These are phyloP conservation scores for Calameuta idolon DNA, from an alignment of 2,888 invertebrate genomes.

Conservation along the genomic window DNA sequence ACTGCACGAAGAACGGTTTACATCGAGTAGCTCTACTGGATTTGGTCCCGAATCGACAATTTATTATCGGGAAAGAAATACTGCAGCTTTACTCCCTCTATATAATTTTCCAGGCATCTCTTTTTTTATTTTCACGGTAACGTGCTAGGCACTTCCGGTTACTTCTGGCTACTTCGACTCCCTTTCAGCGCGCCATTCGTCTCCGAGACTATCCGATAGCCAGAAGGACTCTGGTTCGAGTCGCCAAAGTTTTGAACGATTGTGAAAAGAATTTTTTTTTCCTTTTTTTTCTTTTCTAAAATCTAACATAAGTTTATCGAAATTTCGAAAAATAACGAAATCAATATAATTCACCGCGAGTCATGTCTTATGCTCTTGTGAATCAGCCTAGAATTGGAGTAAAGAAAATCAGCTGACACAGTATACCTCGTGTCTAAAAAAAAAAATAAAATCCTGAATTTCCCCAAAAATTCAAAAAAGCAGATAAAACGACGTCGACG, in stretches of 20 bases:
- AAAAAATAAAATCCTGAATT: no score
- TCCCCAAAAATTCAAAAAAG: not conserved
- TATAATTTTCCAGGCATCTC: not conserved
- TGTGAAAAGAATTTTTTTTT: not conserved
- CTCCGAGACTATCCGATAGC: not conserved
- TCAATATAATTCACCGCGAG: not conserved
- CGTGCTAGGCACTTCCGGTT: not conserved
- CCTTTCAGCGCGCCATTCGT: conserved; percentile 2
- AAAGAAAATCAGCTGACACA: no score
- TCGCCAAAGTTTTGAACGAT: not conserved
- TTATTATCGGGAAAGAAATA: not conserved
- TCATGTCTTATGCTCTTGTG: no score
- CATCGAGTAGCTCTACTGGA: not conserved
- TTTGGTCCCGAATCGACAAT: conserved; percentile 1
- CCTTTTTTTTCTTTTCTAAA: no score
- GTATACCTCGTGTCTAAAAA: no score
- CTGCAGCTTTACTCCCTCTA: not conserved
- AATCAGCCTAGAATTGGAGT: no score
- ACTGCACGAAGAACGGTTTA: conserved; percentile 6
- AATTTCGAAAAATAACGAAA: not conserved
- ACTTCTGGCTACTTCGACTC: not conserved
- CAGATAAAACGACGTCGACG: not conserved
- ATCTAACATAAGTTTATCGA: not conserved
- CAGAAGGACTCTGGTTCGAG: not conserved
- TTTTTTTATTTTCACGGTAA: conserved; percentile 2